Base-by-base conservation (phyloP, 2,797 vertebrate species). In the Cossypha heuglini region DNA sequence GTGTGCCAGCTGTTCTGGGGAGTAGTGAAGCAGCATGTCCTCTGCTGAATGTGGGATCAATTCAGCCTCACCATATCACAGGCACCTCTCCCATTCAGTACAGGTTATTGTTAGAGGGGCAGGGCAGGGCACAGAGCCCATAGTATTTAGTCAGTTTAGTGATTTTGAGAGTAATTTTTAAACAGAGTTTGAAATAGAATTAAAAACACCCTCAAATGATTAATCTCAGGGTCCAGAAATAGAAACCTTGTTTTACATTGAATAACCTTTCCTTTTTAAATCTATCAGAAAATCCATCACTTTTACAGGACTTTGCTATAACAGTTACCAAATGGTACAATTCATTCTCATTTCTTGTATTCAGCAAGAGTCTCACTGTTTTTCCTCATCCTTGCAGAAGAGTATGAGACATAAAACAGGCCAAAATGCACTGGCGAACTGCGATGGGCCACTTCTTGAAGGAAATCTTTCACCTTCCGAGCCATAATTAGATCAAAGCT, bases 401-500 rank as follows among this genome's bases (percentile, higher is more conserved):
- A 98, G 97, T 97, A 96, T 90, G 96, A 97, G 97, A 97, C 96
- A 97, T 97, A 98, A 96, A 97, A 96, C 91, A 96, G 96, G 95
- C 97, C 98, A 98, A 84, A 97, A 97, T 86, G 96, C 98, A 94
- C 58, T 98, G 95, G 91, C 90, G 95, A 98, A 97, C 98, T 98
- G 95, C 96, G 98, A 98, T 95, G 98, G 98, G 97, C 99, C 99
- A 83, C 98, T 99, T 96, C 98, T 99, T 98, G 99, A 99, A 97
- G 98, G 98, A 98, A 96, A 97, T 96, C 97, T 97, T 97, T 98
- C 98, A 95, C 95, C 98, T 97, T 98, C 98, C 97, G 97, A 98
- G 97, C 97, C 98, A 93, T 98, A 98, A 98, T 97, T 98, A 98
- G 97, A 97, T 93, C 96, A 89, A 98, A 98, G 98, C 98, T 99